phyloP scores from a whole-genome alignment of 2,888 invertebrate species.

The Tinea pellionella region DNA sequence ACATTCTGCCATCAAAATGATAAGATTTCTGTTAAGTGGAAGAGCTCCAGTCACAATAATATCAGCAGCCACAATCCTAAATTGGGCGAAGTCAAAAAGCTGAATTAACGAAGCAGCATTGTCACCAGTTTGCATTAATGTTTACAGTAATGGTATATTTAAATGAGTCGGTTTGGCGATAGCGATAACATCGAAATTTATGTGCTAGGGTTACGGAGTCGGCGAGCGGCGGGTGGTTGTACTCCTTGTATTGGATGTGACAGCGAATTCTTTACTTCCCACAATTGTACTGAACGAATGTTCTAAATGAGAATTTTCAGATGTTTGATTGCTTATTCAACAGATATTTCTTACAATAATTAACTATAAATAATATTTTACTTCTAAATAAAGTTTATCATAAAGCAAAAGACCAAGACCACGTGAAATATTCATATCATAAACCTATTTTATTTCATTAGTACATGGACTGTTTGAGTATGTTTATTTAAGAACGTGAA shows the following conservation, averaged over 20 bases:
- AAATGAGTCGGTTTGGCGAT: constrained; percentile 32
- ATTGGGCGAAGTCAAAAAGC: constrained; percentile 12
- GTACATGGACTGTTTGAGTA: no score
- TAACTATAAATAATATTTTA: no score
- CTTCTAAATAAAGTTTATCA: no score
- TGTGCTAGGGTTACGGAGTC: constrained; percentile 35
- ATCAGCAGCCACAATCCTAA: constrained; percentile 8
- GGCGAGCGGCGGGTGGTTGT: constrained; percentile 18
- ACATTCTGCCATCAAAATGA: no score
- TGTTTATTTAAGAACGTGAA: no score
- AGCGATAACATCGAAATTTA: constrained; percentile 47
- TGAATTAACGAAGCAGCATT: constrained; percentile 10
- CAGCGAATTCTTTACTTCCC: constrained; percentile 36
- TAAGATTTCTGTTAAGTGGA: not conserved
- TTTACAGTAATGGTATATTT: constrained; percentile 29
- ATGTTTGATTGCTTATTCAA: not conserved
- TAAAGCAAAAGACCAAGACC: no score
- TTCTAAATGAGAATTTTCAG: not conserved
- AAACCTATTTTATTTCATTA: no score
- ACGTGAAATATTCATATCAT: no score
- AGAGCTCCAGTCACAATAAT: not conserved
- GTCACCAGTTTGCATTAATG: constrained; percentile 17
- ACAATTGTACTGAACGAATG: constrained; percentile 18
- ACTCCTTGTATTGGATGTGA: constrained; percentile 42
- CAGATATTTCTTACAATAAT: no score